A percentile compares a stretch with the other conserved stretches of the same genome.
Conservation (phyloP, 2,113 vertebrate genomes). For the Accipiter virgatus region DNA sequence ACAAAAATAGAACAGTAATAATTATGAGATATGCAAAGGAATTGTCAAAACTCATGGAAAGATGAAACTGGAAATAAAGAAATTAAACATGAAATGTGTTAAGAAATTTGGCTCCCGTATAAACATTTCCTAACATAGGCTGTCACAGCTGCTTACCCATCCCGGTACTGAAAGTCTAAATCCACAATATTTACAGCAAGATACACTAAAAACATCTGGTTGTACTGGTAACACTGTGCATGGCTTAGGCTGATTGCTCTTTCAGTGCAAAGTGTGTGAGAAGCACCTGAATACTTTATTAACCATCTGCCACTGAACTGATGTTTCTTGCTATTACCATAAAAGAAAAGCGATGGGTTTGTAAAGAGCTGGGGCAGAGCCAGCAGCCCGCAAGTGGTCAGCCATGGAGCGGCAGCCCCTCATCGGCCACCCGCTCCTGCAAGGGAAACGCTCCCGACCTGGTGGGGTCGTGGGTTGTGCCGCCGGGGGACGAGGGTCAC, state of each 20-base stretch:
- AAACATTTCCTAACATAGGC: not conserved
- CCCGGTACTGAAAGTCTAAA: not conserved
- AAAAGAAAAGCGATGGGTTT: not conserved
- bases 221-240: not conserved
- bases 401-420: not conserved
- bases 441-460: not conserved
- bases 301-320: not conserved
- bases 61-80: not conserved
- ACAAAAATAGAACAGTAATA: not conserved
- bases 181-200: not conserved
- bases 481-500: not conserved
- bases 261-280: not conserved
- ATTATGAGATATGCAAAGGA: not conserved
- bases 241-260: not conserved
- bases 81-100: not conserved
- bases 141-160: not conserved
- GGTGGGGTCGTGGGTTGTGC: rapidly evolving
- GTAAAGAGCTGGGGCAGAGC: not conserved
- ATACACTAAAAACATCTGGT: not conserved
- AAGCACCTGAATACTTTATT: not conserved
- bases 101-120: not conserved
- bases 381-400: not conserved
- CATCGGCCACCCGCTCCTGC: rapidly evolving
- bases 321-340: not conserved
- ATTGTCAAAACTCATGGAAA: not conserved